phyloP scores from a whole-genome alignment of 92 coral and sea anemone genomes.

The Epizoanthus illoricatus region DNA sequence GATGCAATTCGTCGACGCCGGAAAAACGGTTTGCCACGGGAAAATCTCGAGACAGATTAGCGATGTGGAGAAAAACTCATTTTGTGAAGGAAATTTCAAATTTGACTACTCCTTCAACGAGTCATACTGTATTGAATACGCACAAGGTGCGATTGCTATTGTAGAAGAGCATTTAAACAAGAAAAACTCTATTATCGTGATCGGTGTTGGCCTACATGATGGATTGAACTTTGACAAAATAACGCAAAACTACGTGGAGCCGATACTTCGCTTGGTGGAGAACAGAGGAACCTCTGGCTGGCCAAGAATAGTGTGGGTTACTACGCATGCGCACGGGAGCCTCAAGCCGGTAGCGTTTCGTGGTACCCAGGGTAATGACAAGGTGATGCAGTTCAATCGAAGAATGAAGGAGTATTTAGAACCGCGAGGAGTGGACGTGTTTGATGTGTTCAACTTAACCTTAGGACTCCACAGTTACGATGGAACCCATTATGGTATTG shows the following conservation, averaged over 20 bases:
- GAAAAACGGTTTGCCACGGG: conserved; percentile 54
- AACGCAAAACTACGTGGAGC: conserved; percentile 47
- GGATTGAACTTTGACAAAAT: conserved; percentile 32
- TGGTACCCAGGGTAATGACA: conserved; percentile 42
- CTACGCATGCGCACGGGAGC: conserved; percentile 68
- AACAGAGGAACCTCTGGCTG: conserved; percentile 40
- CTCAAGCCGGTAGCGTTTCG: conserved; percentile 62
- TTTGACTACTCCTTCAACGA: conserved; percentile 55
- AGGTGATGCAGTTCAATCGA: conserved; percentile 41
- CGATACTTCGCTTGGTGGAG: conserved; percentile 46
- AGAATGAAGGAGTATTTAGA: conserved; percentile 49
- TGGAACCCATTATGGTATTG: conserved; percentile 80
- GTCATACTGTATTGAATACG: conserved; percentile 37
- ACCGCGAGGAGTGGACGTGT: conserved; percentile 51
- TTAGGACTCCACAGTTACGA: conserved; percentile 71
- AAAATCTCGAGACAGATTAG: conserved; percentile 28
- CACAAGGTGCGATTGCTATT: conserved; percentile 43
- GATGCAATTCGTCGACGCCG: conserved; percentile 77
- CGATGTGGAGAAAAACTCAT: conserved; percentile 22
- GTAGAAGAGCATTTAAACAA: conserved; percentile 53
- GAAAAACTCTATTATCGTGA: conserved; percentile 45
- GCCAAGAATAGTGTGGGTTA: conserved; percentile 70
- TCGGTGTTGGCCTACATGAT: conserved; percentile 68
- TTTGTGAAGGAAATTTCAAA: conserved; percentile 47
- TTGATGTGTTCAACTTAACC: conserved; percentile 66